These are phyloP conservation scores for Pseudoips prasinana DNA, from an alignment of 2,888 invertebrate species.

Conservation along the genomic window DNA sequence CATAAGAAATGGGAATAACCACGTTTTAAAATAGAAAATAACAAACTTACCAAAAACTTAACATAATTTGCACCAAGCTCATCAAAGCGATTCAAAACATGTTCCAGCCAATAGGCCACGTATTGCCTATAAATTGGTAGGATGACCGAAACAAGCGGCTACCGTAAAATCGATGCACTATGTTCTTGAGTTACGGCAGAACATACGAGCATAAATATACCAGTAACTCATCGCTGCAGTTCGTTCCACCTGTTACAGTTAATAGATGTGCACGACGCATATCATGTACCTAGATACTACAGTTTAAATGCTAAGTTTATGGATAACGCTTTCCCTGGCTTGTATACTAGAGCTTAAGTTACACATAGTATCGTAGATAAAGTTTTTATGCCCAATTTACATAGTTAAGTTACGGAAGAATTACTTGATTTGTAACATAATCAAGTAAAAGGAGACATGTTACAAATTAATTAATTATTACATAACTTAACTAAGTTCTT, in stretches of 20 bases:
- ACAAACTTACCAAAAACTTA: too few species aligned
- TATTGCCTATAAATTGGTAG: constrained; percentile 33
- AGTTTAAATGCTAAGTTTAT: constrained; percentile 23
- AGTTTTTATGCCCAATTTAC: too few species aligned
- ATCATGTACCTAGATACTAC: constrained; percentile 15
- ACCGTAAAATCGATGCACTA: constrained; percentile 40
- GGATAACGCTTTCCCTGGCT: not conserved
- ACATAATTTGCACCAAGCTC: too few species aligned
- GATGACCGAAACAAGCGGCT: constrained; percentile 33
- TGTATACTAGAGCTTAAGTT: too few species aligned
- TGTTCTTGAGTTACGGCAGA: constrained; percentile 42
- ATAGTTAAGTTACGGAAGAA: too few species aligned
- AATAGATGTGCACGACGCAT: constrained; percentile 58
- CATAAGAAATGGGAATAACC: too few species aligned
- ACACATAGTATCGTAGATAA: too few species aligned
- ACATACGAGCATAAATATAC: constrained; percentile 63
- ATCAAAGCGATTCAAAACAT: constrained; percentile 19
- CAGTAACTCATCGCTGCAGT: constrained; percentile 66
- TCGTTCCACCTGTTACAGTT: constrained; percentile 67
- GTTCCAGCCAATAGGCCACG: constrained; percentile 30
- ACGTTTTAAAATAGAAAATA: too few species aligned
- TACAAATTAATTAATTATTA: too few species aligned
- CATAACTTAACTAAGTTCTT: too few species aligned
- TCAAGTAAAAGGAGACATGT: too few species aligned
- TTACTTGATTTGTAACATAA: too few species aligned